A percentile compares a stretch with the other conserved stretches of the same genome.
Conservation (phyloP, 2,797 vertebrate genomes). For the Trachurus trachurus region DNA sequence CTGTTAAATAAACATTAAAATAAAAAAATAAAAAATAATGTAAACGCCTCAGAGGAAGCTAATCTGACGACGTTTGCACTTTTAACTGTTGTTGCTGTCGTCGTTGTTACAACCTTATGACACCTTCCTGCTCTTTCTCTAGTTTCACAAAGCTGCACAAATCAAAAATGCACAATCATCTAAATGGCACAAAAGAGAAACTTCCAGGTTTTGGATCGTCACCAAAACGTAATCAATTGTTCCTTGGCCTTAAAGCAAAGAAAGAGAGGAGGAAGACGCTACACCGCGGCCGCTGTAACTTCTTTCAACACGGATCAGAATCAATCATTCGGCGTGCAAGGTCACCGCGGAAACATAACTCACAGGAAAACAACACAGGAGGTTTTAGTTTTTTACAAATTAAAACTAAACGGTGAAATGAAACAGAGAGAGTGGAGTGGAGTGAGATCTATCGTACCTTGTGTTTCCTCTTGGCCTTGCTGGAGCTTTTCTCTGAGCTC, state of each 20-base stretch:
- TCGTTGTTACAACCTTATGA: background rate
- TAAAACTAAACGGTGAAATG: background rate
- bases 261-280: no score
- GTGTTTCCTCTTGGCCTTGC: slow-evolving; percentile 96
- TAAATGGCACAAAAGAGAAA: background rate
- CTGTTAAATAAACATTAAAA: no score
- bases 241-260: slow-evolving; percentile 22
- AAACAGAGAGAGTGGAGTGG: no score
- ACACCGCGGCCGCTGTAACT: background rate
- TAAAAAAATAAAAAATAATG: no score
- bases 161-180: slow-evolving; percentile 5
- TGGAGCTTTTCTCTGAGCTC: slow-evolving; percentile 90
- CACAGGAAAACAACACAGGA: background rate
- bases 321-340: background rate
- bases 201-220: slow-evolving; percentile 30
- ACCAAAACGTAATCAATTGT: slow-evolving; percentile 41
- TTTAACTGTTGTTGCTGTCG: background rate
- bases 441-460: slow-evolving; percentile 85
- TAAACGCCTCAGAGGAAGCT: background rate
- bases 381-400: background rate
- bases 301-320: background rate
- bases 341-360: background rate
- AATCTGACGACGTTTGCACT: background rate
- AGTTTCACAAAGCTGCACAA: background rate
- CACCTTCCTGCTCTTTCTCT: background rate